phyloP scores from a whole-genome alignment of 2,888 invertebrate genomes.

The Nomada fucata region DNA sequence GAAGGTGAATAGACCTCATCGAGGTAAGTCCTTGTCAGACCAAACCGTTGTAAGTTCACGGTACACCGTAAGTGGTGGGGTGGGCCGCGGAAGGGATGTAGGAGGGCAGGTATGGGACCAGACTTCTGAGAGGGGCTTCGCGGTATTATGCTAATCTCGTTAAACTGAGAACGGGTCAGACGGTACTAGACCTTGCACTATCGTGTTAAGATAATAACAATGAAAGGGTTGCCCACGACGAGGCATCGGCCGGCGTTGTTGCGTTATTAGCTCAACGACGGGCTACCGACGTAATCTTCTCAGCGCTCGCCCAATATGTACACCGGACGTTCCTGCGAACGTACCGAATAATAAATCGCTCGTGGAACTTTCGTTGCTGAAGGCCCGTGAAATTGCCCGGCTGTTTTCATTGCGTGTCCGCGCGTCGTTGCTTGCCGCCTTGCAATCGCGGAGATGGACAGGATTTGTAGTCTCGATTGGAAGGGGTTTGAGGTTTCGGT shows the following conservation, averaged over 20 bases:
- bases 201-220: constrained; percentile 80
- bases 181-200: constrained; percentile 78
- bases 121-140: constrained; percentile 80
- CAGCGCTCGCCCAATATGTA: constrained; percentile 58
- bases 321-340: constrained; percentile 50
- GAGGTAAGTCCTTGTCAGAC: constrained; percentile 48
- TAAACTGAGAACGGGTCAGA: constrained; percentile 81
- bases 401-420: background rate
- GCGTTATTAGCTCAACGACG: constrained; percentile 69
- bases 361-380: constrained; percentile 46
- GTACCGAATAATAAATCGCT: constrained; percentile 61
- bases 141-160: constrained; percentile 82
- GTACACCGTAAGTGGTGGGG: constrained; percentile 3
- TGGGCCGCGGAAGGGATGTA: constrained; percentile 12
- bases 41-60: constrained; percentile 25
- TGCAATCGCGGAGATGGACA: background rate
- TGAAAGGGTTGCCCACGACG: constrained; percentile 72
- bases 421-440: background rate
- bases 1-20: constrained; percentile 50
- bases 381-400: constrained; percentile 44
- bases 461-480: background rate
- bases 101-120: constrained; percentile 53
- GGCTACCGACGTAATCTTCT: constrained; percentile 67
- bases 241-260: constrained; percentile 62
- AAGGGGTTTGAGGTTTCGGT: background rate